Evolutionary conservation across 2,888 invertebrate species (phyloP), one percentile per base, ranked within the genome.

Genomic region (Amiota mariae): DNA sequence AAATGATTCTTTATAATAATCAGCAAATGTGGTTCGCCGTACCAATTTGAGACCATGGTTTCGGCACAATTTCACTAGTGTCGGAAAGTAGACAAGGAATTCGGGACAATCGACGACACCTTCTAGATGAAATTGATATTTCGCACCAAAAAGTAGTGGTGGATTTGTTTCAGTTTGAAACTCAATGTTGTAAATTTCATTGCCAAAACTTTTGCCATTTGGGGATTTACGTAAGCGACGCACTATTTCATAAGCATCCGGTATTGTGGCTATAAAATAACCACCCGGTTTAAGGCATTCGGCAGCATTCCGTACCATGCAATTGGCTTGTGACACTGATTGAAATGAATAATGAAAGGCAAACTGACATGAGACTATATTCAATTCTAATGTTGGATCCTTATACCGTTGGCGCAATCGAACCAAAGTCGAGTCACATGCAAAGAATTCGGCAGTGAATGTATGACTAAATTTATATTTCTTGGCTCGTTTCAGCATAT

Each of bases 81-180:
- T 92, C 18, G 97, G 96, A 90, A 98, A 97, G 90, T 99, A 94
- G 15, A 99, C 98, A 74, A 99, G 92, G 91, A 98, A 99, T 89
- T 99, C 99, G 1, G 99, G 99, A 89, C 99, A 99, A 89, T 99
- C 95, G 0, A 99, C 99, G 9, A 98, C 98, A 54, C 96, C 98
- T 87, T 99, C 97, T 80, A 99, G 91, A 86, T 96, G 94, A 89
- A 99, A 99, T 90, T 97, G 94, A 91, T 99, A 99, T 88, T 97
- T 96, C 20, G 95, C 97, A 57, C 99, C 99, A 91, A 99, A 99
- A 20, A 99, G 90, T 0, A 97, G 96, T 81, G 93, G 93, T 12
- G 93, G 92, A 68, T 91, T 88, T 79, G 92, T 91, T 81, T 95
- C 93, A 72, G 93, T 91, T n/a, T n/a, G n/a, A 81, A 95, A 93